phyloP scores from a whole-genome alignment of 2,797 vertebrate species.

The Salmo trutta region DNA sequence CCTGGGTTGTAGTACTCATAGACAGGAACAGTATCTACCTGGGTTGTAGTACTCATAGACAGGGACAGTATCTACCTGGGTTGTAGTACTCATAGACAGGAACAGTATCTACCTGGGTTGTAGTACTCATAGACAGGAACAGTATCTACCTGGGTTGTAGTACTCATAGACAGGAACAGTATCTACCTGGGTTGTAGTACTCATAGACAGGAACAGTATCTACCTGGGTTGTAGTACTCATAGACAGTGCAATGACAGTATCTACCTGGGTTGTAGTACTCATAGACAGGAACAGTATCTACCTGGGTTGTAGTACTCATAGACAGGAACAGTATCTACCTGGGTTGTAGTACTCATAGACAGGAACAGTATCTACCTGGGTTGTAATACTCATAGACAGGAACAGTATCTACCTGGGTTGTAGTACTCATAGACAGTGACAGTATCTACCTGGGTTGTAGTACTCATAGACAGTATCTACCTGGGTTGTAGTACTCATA shows the following conservation, averaged over 20 bases:
- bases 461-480: neutral
- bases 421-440: too few relatives aligned
- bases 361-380: too few relatives aligned
- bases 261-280: neutral
- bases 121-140: neutral
- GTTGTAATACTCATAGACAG: too few relatives aligned
- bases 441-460: too few relatives aligned
- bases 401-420: too few relatives aligned
- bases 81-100: neutral
- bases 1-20: constrained; percentile 45
- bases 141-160: neutral
- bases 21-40: neutral
- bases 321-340: too few relatives aligned
- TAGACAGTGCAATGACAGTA: neutral
- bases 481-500: neutral
- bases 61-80: constrained; percentile 16
- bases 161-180: neutral
- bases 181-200: neutral
- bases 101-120: neutral
- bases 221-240: neutral
- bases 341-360: too few relatives aligned
- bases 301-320: too few relatives aligned
- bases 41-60: constrained; percentile 24
- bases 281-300: too few relatives aligned
- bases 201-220: neutral